These are phyloP conservation scores for Rissa tridactyla DNA, from an alignment of 2,113 vertebrate genomes.

Conservation along the genomic window DNA sequence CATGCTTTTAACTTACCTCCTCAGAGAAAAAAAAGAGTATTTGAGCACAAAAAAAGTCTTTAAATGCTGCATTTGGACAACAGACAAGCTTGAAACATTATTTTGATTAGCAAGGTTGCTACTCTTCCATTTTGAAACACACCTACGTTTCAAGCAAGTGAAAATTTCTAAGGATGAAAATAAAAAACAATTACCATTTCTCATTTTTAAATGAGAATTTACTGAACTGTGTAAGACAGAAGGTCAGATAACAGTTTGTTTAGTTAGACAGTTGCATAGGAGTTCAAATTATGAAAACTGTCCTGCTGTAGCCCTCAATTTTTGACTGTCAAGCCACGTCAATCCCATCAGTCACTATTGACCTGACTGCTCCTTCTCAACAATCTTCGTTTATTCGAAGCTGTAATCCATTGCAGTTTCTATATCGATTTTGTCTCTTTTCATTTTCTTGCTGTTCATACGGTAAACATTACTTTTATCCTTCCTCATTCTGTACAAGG, in stretches of 20 bases:
- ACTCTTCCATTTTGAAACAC: background rate
- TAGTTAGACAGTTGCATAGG: background rate
- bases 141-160: background rate
- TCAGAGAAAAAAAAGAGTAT: background rate
- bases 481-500: constrained; percentile 38
- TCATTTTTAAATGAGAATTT: background rate
- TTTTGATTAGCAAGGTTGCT: background rate
- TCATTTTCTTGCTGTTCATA: constrained; percentile 12
- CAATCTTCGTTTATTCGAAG: background rate
- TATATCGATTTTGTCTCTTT: constrained; percentile 46
- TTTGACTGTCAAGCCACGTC: background rate
- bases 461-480: constrained; percentile 29
- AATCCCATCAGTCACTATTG: background rate
- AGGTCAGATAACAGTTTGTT: background rate
- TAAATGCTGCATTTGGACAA: background rate
- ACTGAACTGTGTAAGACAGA: background rate
- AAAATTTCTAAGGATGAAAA: background rate
- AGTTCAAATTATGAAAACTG: background rate
- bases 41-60: background rate
- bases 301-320: background rate
- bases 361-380: constrained; percentile 2
- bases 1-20: background rate
- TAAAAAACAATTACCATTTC: background rate
- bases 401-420: constrained; percentile 7
- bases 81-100: background rate